Base-by-base conservation (phyloP, 2,113 vertebrate species). In the Ariopsis seemanni region DNA sequence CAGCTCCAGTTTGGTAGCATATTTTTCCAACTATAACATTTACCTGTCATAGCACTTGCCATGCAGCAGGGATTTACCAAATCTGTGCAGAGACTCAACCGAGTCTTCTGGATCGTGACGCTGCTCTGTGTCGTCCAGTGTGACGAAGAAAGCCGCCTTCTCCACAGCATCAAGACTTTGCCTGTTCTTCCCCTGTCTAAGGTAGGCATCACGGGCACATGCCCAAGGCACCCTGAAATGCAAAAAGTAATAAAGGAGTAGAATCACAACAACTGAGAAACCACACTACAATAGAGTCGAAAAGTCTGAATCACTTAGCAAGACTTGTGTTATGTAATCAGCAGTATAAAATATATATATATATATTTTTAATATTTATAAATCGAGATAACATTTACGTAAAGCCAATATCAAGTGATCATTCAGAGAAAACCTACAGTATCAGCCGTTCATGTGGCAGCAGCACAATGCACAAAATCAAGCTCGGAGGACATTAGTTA, bases 11-110 rank as follows among this genome's bases (percentile, higher is more conserved):
- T 27, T 79, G 48, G 50, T 48, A 11, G 53, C 83, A 74, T 34
- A 14, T 57, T 53, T 82, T 30, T 69, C 72, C 20, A 48, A 84
- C 42, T 52, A 4, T 25, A 30, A 69, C 17, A 58, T 20, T 48
- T 90, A 99, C 98, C 98, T 97, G 96, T 99, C 98, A 0, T 95
- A 97, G 91, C 98, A 99, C 52, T 94, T 95, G 80, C 98, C 98
- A 0, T 99, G 98, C 1, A 99, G 96, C 65, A 99, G 93, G 9
- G 97, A 97, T 89, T 99, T 99, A 90, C 97, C 96, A 0, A 99
- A 99, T 2, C 80, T 88, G 91, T 96, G 96, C 92, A 99, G 85
- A 1, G 98, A 98, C 4, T 72, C 92, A 5, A 91, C 93, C 0
- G 96, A 95, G 84, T 97, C 96, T 8, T 95, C 91, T 2, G 84